Conservation (phyloP, 2,113 vertebrate species). For the Channa argus region DNA sequence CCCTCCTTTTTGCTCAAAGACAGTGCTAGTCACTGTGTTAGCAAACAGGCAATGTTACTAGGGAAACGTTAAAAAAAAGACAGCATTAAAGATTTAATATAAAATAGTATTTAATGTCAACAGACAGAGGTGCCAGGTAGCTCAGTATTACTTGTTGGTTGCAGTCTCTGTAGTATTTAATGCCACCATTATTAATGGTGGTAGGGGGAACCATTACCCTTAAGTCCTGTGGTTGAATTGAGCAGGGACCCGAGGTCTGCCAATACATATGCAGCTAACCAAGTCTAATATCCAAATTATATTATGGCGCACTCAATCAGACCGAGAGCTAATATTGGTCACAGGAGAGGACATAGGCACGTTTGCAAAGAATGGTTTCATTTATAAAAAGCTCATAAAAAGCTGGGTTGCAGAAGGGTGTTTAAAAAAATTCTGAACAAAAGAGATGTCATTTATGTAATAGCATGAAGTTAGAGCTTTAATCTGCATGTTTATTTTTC, state of each 20-base stretch:
- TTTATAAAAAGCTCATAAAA: slow-evolving; percentile 83
- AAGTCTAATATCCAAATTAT: slow-evolving; percentile 75
- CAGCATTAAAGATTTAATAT: slow-evolving; percentile 62
- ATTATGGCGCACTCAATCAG: slow-evolving; percentile 71
- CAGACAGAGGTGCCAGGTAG: slow-evolving; percentile 74
- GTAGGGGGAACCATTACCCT: slow-evolving; percentile 75
- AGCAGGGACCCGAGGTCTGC: slow-evolving; percentile 69
- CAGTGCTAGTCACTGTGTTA: slow-evolving; percentile 58
- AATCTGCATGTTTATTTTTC: slow-evolving; percentile 81
- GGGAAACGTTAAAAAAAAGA: slow-evolving; percentile 74
- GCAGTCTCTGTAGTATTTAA: slow-evolving; percentile 63
- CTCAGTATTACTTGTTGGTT: slow-evolving; percentile 69
- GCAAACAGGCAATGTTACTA: slow-evolving; percentile 76
- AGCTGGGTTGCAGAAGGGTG: slow-evolving; percentile 51
- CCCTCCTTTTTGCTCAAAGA: slow-evolving; percentile 48
- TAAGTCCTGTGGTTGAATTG: slow-evolving; percentile 62
- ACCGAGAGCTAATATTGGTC: slow-evolving; percentile 69
- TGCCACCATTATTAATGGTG: slow-evolving; percentile 75
- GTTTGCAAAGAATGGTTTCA: slow-evolving; percentile 77
- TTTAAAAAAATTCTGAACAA: slow-evolving; percentile 69
- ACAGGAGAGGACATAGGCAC: slow-evolving; percentile 78
- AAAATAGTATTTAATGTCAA: slow-evolving; percentile 76
- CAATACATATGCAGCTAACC: slow-evolving; percentile 66
- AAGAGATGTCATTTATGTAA: slow-evolving; percentile 69
- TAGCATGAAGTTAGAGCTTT: slow-evolving; percentile 73